Percentiles rank a stretch among this genome's conserved stretches.
phyloP scores from a whole-genome alignment of 2,113 vertebrate genomes.

The Thinocorus orbignyianus region DNA sequence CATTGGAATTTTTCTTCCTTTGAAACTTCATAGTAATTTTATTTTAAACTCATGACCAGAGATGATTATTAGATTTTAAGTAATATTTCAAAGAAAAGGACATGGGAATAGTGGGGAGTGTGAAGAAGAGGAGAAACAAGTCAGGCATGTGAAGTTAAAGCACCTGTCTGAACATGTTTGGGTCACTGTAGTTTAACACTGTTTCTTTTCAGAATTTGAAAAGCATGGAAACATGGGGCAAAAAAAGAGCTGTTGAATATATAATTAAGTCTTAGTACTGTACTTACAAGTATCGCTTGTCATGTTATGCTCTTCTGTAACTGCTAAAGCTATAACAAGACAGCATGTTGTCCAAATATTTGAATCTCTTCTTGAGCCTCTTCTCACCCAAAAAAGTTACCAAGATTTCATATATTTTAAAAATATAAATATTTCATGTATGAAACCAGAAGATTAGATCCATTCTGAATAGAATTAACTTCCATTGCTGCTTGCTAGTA shows the following conservation, averaged over 20 bases:
- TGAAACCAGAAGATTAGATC: background rate
- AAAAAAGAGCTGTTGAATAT: background rate
- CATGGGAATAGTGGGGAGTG: background rate
- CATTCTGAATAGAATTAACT: background rate
- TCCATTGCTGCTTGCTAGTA: background rate
- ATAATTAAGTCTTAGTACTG: background rate
- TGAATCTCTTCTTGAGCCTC: background rate
- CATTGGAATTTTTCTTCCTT: slow-evolving; percentile 38
- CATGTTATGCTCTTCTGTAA: background rate
- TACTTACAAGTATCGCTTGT: background rate
- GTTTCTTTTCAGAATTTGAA: slow-evolving; percentile 5
- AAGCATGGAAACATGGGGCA: background rate
- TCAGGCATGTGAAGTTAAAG: background rate
- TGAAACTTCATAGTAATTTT: slow-evolving; percentile 50
- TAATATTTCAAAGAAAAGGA: slow-evolving; percentile 20
- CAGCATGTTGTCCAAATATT: background rate
- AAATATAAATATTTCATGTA: background rate
- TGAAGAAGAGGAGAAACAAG: background rate
- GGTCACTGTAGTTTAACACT: background rate
- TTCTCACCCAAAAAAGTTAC: background rate
- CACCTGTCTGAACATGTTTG: background rate
- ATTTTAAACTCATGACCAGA: slow-evolving; percentile 17
- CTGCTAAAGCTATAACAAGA: background rate
- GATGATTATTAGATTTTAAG: slow-evolving; percentile 21
- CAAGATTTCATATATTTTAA: background rate